Evolutionary conservation across 2,888 invertebrate genomes (phyloP).

Genomic region (Drosophila anomelani): DNA sequence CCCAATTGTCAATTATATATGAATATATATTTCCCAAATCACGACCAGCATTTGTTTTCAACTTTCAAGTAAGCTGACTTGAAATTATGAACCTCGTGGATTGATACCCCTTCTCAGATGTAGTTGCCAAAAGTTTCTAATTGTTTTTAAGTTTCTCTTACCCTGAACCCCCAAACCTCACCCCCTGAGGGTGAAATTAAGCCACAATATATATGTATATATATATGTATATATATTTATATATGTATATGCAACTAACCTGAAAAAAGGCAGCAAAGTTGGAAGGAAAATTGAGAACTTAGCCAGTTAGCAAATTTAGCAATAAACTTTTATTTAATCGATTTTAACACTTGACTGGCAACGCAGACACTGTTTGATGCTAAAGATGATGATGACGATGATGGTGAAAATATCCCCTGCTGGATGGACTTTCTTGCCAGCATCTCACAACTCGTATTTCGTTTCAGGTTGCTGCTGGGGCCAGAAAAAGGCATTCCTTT

Average conservation of each 20-base stretch:
- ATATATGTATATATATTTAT: slow-evolving; percentile 2
- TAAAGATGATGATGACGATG: slow-evolving; percentile 27
- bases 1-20: neutral
- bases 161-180: neutral
- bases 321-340: slow-evolving; percentile 78
- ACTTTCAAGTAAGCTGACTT: slow-evolving; percentile 24
- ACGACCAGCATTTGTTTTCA: slow-evolving; percentile 24
- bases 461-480: slow-evolving; percentile 7
- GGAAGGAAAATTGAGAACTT: slow-evolving; percentile 25
- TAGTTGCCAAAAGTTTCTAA: slow-evolving; percentile 37
- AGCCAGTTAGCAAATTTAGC: slow-evolving; percentile 77
- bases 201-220: slow-evolving; percentile 21
- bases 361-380: slow-evolving; percentile 25
- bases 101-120: slow-evolving; percentile 12
- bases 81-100: slow-evolving; percentile 22
- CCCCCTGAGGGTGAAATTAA: slow-evolving; percentile 30
- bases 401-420: neutral
- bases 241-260: slow-evolving; percentile 22
- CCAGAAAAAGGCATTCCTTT: neutral
- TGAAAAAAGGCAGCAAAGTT: slow-evolving; percentile 33
- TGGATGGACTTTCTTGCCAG: neutral
- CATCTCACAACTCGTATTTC: slow-evolving; percentile 1
- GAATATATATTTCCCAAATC: slow-evolving; percentile 1
- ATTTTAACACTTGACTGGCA: slow-evolving; percentile 78
- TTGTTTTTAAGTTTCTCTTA: slow-evolving; percentile 41